Evolutionary conservation across 2,797 vertebrate species (phyloP).

Genomic region (Danio aesculapii): DNA sequence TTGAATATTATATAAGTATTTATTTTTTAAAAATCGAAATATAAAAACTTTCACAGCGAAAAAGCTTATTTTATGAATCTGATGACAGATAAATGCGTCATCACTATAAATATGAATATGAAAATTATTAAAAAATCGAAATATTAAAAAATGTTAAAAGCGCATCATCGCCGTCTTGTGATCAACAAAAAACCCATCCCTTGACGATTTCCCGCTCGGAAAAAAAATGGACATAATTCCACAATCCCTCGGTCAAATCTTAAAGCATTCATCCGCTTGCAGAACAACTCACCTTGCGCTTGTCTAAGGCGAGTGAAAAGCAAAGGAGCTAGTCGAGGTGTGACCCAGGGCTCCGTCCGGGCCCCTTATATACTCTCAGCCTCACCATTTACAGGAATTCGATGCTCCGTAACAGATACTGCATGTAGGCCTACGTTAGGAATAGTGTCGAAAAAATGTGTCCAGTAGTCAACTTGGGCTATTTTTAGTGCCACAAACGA

Average conservation of each 20-base stretch:
- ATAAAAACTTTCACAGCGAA: no score
- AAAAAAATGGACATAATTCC: not conserved
- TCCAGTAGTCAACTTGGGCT: conserved; percentile 78
- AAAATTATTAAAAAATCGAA: no score
- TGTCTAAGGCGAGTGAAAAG: conserved; percentile 84
- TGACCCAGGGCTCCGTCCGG: conserved; percentile 53
- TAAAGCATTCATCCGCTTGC: conserved; percentile 47
- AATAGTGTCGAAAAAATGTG: conserved; percentile 83
- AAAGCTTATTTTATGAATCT: no score
- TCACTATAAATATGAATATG: no score
- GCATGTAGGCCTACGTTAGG: conserved; percentile 70
- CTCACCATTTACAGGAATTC: conserved; percentile 82
- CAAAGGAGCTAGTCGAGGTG: conserved; percentile 74
- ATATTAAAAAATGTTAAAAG: no score
- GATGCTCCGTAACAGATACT: conserved; percentile 77
- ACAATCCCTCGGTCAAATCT: not conserved
- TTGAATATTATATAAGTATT: no score
- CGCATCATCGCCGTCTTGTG: no score
- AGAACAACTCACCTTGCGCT: conserved; percentile 80
- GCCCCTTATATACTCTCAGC: conserved; percentile 78
- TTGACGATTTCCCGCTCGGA: no score
- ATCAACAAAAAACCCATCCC: no score
- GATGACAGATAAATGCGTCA: no score
- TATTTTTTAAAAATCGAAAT: no score
- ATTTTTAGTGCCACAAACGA: conserved; percentile 83